Conservation (phyloP, 2,888 invertebrate genomes). For the Melanophora roralis region DNA sequence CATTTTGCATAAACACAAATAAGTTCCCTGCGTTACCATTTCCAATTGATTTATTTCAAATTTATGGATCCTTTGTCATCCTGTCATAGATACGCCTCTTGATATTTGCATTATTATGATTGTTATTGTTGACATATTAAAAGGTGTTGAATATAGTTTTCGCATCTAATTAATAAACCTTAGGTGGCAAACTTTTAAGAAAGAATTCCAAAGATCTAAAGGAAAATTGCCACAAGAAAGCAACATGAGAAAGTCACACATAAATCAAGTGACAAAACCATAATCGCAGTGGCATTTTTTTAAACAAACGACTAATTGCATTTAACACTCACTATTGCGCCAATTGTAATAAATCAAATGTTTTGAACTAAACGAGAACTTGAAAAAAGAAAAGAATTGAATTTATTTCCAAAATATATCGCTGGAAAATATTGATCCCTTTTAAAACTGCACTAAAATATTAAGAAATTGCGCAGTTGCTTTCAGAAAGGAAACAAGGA, state of each 20-base stretch:
- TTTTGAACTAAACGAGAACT: slow-evolving; percentile 22
- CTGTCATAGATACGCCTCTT: slow-evolving; percentile 47
- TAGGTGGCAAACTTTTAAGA: slow-evolving; percentile 47
- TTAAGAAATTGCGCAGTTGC: slow-evolving; percentile 52
- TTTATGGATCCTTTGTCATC: slow-evolving; percentile 43
- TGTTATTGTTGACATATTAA: slow-evolving; percentile 49
- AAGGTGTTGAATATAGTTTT: slow-evolving; percentile 59
- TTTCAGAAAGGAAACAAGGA: not conserved
- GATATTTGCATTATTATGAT: slow-evolving; percentile 58
- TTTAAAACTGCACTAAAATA: slow-evolving; percentile 15
- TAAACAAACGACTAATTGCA: slow-evolving; percentile 58
- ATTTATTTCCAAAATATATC: not conserved
- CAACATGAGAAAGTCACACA: slow-evolving; percentile 40
- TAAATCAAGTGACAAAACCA: slow-evolving; percentile 52
- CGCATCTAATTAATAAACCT: slow-evolving; percentile 61
- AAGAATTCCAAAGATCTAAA: not conserved
- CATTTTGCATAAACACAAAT: slow-evolving; percentile 14
- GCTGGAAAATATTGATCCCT: slow-evolving; percentile 41
- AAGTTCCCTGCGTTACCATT: slow-evolving; percentile 26
- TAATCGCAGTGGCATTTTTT: slow-evolving; percentile 48
- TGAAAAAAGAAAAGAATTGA: not conserved
- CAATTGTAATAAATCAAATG: slow-evolving; percentile 57
- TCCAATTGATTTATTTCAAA: slow-evolving; percentile 55
- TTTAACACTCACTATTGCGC: slow-evolving; percentile 34
- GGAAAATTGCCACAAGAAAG: not conserved